These are phyloP conservation scores for Lepidotrigona ventralis DNA, from an alignment of 1,140 invertebrate species.

Conservation along the genomic window DNA sequence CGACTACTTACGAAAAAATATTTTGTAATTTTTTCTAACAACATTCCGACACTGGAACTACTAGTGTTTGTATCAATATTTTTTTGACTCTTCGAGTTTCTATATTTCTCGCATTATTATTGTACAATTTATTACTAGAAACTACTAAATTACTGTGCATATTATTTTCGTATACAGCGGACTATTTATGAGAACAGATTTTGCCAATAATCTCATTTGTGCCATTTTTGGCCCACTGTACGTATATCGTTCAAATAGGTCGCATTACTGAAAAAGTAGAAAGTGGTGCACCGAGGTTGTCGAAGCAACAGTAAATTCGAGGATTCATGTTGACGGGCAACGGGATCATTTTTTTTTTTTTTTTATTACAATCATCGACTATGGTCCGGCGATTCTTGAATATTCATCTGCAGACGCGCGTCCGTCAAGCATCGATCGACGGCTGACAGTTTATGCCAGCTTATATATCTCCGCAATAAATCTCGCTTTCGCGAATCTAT, in stretches of 20 bases:
- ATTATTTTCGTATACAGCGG: no score
- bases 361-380: constrained; percentile 1
- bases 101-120: no score
- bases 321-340: constrained; percentile 2
- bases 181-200: no score
- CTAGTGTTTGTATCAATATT: no score
- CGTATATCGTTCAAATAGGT: background rate
- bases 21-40: no score
- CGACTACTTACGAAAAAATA: no score
- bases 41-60: no score
- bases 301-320: background rate
- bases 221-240: background rate
- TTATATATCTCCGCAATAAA: constrained; percentile 32
- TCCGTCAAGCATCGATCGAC: background rate
- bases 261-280: background rate
- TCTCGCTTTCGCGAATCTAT: constrained; percentile 24
- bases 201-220: no score
- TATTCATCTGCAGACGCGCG: constrained; percentile 3
- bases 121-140: no score
- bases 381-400: background rate
- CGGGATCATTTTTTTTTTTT: constrained; percentile 26
- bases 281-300: background rate
- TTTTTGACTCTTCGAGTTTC: no score
- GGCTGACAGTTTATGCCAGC: constrained; percentile 11
- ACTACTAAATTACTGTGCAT: no score